Base-by-base conservation (phyloP, 2,888 invertebrate genomes). In the Drosophila bunnanda region DNA sequence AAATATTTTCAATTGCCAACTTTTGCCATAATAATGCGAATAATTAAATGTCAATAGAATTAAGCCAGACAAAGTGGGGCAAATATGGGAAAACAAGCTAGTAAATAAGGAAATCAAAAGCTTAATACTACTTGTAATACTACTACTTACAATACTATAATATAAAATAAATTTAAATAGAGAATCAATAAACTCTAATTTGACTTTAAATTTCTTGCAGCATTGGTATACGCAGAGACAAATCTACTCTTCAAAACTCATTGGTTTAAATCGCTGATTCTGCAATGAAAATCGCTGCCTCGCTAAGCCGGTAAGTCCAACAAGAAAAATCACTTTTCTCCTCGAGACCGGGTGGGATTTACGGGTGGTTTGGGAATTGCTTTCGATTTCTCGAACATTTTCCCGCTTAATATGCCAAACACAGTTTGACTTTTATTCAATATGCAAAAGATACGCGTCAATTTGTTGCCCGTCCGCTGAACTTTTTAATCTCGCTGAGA, bases 301-400 rank as follows among this genome's bases (percentile, higher is more conserved):
- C 71, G 82, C 77, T 87, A 86, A 86, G 81, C 80, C 78, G 64
- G 65, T 74, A 77, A 80, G 79, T 77, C 77, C 76, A 75, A 87
- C 87, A 87, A 81, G 88, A 87, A 80, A 87, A 88, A 88, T 87
- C 88, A 86, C 88, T 87, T 87, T 86, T 86, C 75, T 25, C 61
- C 70, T 44, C 50, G 57, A 55, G 52, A 17, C 25, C 28, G 39
- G 41, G 10, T 15, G 41, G 36, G 44, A 56, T 53, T 73, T 73
- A 38, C 25, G 34, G 17, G 3, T 50, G 60, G 62, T 61, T 30
- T 32, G 56, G 59, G 78, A 82, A 79, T 85, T 79, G 58, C 76
- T 85, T 82, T 82, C 82, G 85, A 79, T 82, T 83, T 84, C 57
- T 39, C 71, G 20, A 34, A 67, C 68, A 74, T 70, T 76, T 72